Evolutionary conservation across 2,797 vertebrate species (phyloP), one percentile per base, ranked within the genome.

Genomic region (Steatocranus sp.): DNA sequence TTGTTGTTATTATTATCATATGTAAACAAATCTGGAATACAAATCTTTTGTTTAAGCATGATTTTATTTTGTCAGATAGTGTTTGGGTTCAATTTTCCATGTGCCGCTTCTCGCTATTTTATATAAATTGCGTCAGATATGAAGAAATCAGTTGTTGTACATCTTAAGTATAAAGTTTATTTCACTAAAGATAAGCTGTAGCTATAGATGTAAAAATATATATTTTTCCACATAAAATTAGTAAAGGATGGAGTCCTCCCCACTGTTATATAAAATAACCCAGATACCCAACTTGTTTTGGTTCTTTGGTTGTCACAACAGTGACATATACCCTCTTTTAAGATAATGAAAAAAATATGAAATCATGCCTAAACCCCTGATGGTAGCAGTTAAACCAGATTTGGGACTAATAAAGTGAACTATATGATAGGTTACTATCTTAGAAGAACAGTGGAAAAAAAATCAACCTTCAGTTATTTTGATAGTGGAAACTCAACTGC

Each of bases 401-500:
- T 50, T 20, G 49, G 49, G n/a, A 50, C n/a, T 50, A 20, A 50
- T 50, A 50, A 50, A 50, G n/a, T 11, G 49, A 50, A 25, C 51
- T 53, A 25, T 25, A 25, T 14, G 7, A 53, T 25, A 11, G 3
- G 20, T 23, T 53, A 7, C 1, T 25, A 25, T 12, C 6, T 20
- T 20, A 50, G 4, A 50, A 20, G 63, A 20, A 68, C 36, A 25
- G 63, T 27, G 15, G 10, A 11, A 27, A 41, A 68, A 23, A 25
- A 10, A 27, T 27, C 66, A 23, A 20, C 20, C 36, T 41, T 68
- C 36, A 6, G 20, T 8, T 38, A 36, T 73, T 88, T 58, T 86
- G 41, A 86, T 85, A 85, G 70, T 87, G 81, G 86, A 89, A 91
- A 70, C 6, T 15, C n/a, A 43, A 58, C 80, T 79, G 84, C 50